These are phyloP conservation scores for Cyrtonyx montezumae DNA, from an alignment of 2,113 vertebrate genomes.

Conservation along the genomic window DNA sequence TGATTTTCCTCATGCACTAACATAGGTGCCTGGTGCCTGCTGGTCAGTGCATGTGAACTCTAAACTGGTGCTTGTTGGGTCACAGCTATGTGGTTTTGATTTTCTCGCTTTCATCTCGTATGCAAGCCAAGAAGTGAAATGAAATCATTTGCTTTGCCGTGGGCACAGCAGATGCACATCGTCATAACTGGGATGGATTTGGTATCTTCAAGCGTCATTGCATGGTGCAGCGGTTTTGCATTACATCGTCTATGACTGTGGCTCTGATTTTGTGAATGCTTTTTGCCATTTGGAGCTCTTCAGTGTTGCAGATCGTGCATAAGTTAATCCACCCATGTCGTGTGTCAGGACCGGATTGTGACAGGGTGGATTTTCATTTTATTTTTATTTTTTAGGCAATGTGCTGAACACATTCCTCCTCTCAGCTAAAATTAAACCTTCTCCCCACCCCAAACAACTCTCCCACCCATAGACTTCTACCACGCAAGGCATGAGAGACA, in stretches of 20 bases:
- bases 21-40: background rate
- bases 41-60: background rate
- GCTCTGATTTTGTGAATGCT: background rate
- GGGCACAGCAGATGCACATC: background rate
- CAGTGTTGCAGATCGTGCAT: background rate
- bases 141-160: background rate
- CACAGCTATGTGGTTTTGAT: background rate
- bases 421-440: constrained; percentile 35
- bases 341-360: background rate
- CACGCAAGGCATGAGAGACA: background rate
- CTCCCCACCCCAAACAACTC: background rate
- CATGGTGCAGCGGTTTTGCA: background rate
- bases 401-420: background rate
- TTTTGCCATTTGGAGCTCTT: background rate
- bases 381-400: background rate
- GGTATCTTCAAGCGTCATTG: background rate
- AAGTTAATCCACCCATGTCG: accelerated
- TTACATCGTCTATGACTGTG: background rate
- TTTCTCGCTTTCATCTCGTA: background rate
- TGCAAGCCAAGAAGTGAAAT: background rate
- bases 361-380: background rate
- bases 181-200: background rate
- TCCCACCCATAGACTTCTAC: background rate
- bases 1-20: background rate
- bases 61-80: no score